Conservation (phyloP, 2,797 vertebrate species). For the Jordanella pulchra region DNA sequence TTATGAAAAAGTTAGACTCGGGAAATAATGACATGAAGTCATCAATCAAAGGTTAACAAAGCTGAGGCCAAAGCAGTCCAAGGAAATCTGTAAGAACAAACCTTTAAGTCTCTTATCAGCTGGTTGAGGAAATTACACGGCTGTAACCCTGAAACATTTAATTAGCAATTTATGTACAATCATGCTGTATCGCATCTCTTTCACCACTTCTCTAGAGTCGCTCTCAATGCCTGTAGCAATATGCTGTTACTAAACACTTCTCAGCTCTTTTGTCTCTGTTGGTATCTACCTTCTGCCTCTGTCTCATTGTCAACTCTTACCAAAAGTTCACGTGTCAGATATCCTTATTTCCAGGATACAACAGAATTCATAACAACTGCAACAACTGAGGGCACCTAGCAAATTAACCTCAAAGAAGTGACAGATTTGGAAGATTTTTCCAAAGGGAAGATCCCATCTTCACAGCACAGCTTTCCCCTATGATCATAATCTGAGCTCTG, state of each 20-base stretch:
- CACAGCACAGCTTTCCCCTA: constrained; percentile 39
- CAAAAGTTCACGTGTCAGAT: constrained; percentile 47
- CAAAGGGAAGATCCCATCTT: constrained; percentile 55
- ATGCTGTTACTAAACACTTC: constrained; percentile 42
- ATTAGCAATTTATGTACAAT: constrained; percentile 70
- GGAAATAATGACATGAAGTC: constrained; percentile 51
- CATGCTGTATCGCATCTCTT: constrained; percentile 56
- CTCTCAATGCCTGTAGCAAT: constrained; percentile 44
- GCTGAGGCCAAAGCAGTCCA: constrained; percentile 55
- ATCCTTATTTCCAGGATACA: constrained; percentile 54
- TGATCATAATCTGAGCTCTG: constrained; percentile 53
- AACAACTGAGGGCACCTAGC: constrained; percentile 35
- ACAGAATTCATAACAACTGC: constrained; percentile 24
- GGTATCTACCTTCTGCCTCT: constrained; percentile 25
- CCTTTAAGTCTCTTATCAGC: constrained; percentile 69
- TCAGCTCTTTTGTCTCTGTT: constrained; percentile 50
- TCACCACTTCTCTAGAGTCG: constrained; percentile 47
- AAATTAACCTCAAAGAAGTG: constrained; percentile 55
- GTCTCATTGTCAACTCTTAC: constrained; percentile 32
- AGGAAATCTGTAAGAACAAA: constrained; percentile 55
- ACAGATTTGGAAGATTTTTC: constrained; percentile 47
- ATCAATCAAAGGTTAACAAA: constrained; percentile 67
- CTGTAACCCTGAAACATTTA: constrained; percentile 73
- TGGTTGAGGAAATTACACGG: constrained; percentile 70
- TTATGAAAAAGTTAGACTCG: constrained; percentile 58